Percentiles rank a stretch among this genome's conserved stretches.
Evolutionary conservation across 1,140 invertebrate genomes (phyloP).

Genomic region (Triops longicaudatus): DNA sequence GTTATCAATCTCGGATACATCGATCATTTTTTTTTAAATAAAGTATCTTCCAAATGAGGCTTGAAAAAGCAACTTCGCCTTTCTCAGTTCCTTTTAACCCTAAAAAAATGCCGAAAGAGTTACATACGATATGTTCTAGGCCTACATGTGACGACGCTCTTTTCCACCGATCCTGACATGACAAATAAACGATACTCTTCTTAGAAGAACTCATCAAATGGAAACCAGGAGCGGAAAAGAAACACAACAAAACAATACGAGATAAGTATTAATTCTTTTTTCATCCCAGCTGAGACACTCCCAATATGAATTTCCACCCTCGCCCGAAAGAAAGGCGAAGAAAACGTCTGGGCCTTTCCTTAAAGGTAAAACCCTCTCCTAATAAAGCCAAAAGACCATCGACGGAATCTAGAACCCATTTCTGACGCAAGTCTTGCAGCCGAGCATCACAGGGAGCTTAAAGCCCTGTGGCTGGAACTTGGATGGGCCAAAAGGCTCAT

Average conservation of each 20-base stretch:
- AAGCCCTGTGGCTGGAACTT: background rate
- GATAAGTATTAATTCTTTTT: background rate
- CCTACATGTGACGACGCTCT: background rate
- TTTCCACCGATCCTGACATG: background rate
- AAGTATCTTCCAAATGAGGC: background rate
- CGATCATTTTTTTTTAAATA: background rate
- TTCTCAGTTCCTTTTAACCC: background rate
- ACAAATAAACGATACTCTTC: background rate
- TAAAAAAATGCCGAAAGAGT: too few relatives aligned
- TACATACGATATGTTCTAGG: background rate
- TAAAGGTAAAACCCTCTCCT: background rate
- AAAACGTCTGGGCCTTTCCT: background rate
- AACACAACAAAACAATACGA: background rate
- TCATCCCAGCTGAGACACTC: background rate
- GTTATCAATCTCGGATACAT: background rate
- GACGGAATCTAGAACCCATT: background rate
- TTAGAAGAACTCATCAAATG: background rate
- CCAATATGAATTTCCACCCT: background rate
- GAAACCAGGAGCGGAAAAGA: background rate
- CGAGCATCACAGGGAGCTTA: background rate
- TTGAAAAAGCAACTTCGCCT: background rate
- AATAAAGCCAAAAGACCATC: slow-evolving; percentile 12
- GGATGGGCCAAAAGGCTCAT: slow-evolving; percentile 14
- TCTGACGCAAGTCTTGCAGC: slow-evolving; percentile 7
- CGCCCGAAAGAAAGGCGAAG: background rate